Evolutionary conservation across 37 sponge, comb jelly and placozoan genomes (phyloP), one percentile per base, ranked within the genome.

Genomic region (Ianthella basta): DNA sequence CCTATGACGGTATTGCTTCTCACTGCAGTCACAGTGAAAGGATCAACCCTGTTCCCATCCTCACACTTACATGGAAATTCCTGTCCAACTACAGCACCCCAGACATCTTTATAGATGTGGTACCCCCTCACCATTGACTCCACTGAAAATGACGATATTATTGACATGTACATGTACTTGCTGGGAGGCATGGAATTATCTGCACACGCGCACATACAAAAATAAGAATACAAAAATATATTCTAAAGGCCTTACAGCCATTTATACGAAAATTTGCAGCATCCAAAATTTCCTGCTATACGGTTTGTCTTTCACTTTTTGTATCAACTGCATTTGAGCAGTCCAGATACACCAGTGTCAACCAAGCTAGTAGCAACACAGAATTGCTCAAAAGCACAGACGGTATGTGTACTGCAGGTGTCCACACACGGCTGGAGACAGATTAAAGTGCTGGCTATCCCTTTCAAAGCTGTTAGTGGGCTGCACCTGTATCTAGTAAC

Each of bases 81-180:
- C 36, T 88, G 79, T 20, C 57, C 63, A 19, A 88, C 57, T 4
- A 32, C 61, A 61, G 88, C 83, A 74, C 15, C 72, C 83, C 88
- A 88, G 32, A 88, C 73, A 32, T 82, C 83, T 40, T 60, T 50
- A 57, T 82, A 88, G 18, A 88, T 79, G 39, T 79, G 86, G 61
- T 86, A 86, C 86, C 80, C 50, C 32, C 80, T 34, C 6, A 86
- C 56, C 86, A 86, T 64, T 50, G 86, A 30, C 18, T 86, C 86
- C 30, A 65, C 25, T 4, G 6, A 35, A 33, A 70, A 70, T 34
- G 72, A 70, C 32, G 36, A 70, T 34, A 25, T 61, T 61, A 61
- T 25, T 61, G 63, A 4, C 27, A 27, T 5, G 27, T 23, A 10
- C n/a, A n/a, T n/a, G n/a, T n/a, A n/a, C n/a, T n/a, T n/a, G n/a